Conservation (phyloP, 2,797 vertebrate species). For the Notolabrus celidotus region DNA sequence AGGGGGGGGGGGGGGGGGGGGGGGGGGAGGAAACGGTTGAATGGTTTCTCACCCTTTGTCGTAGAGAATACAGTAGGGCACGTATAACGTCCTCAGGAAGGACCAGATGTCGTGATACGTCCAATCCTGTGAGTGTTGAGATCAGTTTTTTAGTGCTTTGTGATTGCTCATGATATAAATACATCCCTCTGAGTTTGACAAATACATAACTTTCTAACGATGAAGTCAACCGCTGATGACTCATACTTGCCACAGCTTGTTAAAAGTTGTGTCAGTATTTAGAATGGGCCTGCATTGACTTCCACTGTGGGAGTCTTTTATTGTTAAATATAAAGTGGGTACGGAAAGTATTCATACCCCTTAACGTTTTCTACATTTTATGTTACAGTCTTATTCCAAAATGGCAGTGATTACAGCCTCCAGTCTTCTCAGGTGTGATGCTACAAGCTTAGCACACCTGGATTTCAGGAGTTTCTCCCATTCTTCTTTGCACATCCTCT, state of each 20-base stretch:
- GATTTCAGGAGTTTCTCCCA: too few species aligned
- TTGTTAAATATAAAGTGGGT: too few species aligned
- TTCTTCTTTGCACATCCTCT: too few species aligned
- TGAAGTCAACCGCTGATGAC: conserved; percentile 7
- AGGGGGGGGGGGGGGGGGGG: not conserved
- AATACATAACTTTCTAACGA: not conserved
- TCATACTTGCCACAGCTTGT: not conserved
- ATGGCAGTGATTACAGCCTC: too few species aligned
- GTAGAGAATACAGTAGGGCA: conserved; percentile 97
- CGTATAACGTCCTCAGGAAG: conserved; percentile 91
- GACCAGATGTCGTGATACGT: conserved; percentile 96
- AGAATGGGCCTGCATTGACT: not conserved
- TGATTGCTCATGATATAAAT: conserved; percentile 7
- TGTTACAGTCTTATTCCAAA: too few species aligned
- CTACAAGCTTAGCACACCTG: too few species aligned
- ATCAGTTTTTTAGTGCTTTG: conserved; percentile 10
- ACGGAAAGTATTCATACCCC: too few species aligned
- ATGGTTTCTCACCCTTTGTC: conserved; percentile 91
- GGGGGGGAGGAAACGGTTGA: not conserved
- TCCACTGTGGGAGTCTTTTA: not conserved
- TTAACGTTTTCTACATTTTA: too few species aligned
- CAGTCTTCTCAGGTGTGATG: too few species aligned
- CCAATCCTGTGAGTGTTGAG: conserved; percentile 89
- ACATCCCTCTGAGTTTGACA: conserved; percentile 9
- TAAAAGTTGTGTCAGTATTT: not conserved